phyloP scores from a whole-genome alignment of 2,888 invertebrate genomes.

The Drosophila lacicola region DNA sequence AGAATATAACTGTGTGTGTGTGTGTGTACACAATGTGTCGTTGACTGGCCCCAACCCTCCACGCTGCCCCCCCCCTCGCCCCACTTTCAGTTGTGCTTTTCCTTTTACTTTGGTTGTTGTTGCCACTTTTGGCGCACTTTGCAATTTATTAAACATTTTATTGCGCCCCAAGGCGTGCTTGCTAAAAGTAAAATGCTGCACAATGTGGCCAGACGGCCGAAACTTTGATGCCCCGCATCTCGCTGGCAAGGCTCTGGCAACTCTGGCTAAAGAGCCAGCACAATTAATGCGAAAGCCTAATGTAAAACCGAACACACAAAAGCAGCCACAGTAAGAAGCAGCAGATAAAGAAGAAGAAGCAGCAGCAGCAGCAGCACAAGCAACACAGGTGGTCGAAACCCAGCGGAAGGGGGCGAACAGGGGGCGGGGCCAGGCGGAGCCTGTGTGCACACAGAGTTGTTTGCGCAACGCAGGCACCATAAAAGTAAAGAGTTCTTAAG shows the following conservation, averaged over 20 bases:
- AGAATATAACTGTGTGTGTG: constrained; percentile 49
- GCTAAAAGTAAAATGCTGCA: constrained; percentile 50
- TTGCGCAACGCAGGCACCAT: not conserved
- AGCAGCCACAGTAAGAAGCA: not conserved
- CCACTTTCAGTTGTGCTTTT: constrained; percentile 4
- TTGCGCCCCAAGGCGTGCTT: constrained; percentile 76
- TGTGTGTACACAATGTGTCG: constrained; percentile 39
- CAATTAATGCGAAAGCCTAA: constrained; percentile 40
- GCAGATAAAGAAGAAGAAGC: constrained; percentile 8
- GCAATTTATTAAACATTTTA: constrained; percentile 80
- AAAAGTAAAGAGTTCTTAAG: constrained; percentile 33
- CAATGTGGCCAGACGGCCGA: constrained; percentile 45
- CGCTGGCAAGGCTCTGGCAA: constrained; percentile 26
- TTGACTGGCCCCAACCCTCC: constrained; percentile 19
- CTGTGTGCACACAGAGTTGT: constrained; percentile 2
- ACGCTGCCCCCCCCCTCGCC: not conserved
- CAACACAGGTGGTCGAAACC: constrained; percentile 11
- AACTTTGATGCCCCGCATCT: constrained; percentile 16
- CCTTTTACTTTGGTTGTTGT: constrained; percentile 31
- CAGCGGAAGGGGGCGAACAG: not conserved
- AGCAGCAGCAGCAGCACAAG: not conserved
- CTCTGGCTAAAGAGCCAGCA: constrained; percentile 18
- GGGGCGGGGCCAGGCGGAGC: not conserved
- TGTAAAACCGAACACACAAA: constrained; percentile 22
- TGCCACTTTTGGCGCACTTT: constrained; percentile 67